Base-by-base conservation (phyloP, 2,113 vertebrate genomes). In the Gnathonemus echidnorhynchus region DNA sequence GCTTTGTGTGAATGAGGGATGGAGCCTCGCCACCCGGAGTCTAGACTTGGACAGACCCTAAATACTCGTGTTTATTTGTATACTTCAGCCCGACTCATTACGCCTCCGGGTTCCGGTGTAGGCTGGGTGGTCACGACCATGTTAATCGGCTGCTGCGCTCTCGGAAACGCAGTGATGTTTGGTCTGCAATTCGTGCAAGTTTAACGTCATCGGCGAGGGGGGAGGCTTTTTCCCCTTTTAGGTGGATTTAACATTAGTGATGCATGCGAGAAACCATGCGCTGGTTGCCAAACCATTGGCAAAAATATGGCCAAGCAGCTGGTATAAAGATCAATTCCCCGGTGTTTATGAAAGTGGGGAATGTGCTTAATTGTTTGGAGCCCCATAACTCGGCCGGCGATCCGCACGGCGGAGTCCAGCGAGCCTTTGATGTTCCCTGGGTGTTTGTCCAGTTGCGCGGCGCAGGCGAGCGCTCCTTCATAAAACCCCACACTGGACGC, bases 381-480 rank as follows among this genome's bases (percentile, higher is more conserved):
- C 89, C 88, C 92, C 91, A 89, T 92, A 46, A 90, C 58, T 85
- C 86, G 91, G 93, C 89, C 87, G 86, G 89, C 93, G 89, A 87
- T 88, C 91, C 91, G 90, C 90, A 39, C 91, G 90, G 91, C 84
- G 53, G 46, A 17, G 70, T 21, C 62, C 89, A 49, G 89, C 87
- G n/a, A 35, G 9, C 90, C 95, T 97, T 96, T 97, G 96, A 96
- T 96, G 96, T 96, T 94, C 95, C 95, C 93, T 95, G 93, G 90
- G 93, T 96, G 96, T 97, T 97, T 97, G 95, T 96, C 94, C 94
- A 95, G 95, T 95, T 96, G 96, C 92, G 93, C 85, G 48, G 92
- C 89, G 92, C 94, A 91, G 91, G 92, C 93, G 39, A 39, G 39
- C 91, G 89, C 88, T 90, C 92, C 94, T 95, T 93, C 93, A 93